Evolutionary conservation across 2,888 invertebrate genomes (phyloP), one percentile per base, ranked within the genome.

Genomic region (Bursaphelenchus okinawaensis): DNA sequence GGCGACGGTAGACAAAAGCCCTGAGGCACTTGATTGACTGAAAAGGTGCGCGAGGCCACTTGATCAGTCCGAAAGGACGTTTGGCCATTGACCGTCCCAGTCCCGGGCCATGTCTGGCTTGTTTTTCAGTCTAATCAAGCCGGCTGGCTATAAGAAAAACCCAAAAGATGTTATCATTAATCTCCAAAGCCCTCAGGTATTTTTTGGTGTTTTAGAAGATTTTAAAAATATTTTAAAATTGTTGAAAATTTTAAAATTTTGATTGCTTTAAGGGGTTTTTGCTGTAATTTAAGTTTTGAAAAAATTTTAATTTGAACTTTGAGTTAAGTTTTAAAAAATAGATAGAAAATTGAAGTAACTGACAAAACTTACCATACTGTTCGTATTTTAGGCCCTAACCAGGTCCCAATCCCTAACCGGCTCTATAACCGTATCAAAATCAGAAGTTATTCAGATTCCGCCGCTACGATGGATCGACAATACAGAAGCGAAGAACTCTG

Each of bases 401-500:
- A 40, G 40, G n/a, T 40, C 40, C 6, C 40, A 40, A n/a, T 40
- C 40, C 16, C n/a, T 40, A 40, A 40, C 40, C n/a, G 40, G 40
- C 3, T 40, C 40, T 40, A 40, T 40, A 16, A 40, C 40, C 16
- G 40, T n/a, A 16, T 40, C 54, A 54, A 54, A 54, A 16, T 23
- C 26, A 19, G 54, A 24, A 26, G 26, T 54, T 54, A 54, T 54
- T 4, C 16, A 54, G 3, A 26, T 24, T n/a, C 54, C 23, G 12
- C 54, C 54, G 19, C 19, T 54, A 19, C 12, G 58, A 57, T 57
- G 58, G 58, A 22, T 31, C 29, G 58, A 57, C 27, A 57, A 57
- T 19, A 26, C 22, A 12, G 29, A 57, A 31, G 58, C 58, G 12
- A 68, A 68, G 54, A 70, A 72, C 23, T 75, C 78, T 0, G 67